Conservation (phyloP, 1,140 invertebrate species). For the Camponotus floridanus region DNA sequence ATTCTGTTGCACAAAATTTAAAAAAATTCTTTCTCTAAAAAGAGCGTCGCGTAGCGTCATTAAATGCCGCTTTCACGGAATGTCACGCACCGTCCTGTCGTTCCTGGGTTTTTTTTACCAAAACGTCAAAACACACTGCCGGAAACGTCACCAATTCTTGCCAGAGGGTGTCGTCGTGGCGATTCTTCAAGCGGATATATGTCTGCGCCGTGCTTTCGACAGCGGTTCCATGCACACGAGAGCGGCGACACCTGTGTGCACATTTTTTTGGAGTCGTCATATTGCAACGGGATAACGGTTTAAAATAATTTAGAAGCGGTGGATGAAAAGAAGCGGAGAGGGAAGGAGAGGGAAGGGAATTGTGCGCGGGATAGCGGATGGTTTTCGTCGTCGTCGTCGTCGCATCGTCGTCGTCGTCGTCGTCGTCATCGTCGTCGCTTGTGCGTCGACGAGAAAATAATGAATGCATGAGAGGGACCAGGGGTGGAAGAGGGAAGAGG, state of each 20-base stretch:
- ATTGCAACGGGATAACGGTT: constrained; percentile 69
- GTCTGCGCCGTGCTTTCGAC: constrained; percentile 67
- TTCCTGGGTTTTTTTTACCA: neutral
- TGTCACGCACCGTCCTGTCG: constrained; percentile 5
- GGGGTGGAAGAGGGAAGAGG: constrained; percentile 10
- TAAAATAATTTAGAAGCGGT: constrained; percentile 74
- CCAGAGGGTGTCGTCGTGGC: constrained; percentile 11
- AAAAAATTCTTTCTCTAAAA: neutral
- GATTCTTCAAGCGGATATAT: constrained; percentile 70
- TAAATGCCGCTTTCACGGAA: constrained; percentile 38
- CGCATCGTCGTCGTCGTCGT: constrained; percentile 20
- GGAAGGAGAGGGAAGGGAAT: neutral
- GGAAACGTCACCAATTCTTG: constrained; percentile 50
- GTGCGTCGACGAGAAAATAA: constrained; percentile 69
- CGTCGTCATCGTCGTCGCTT: constrained; percentile 32
- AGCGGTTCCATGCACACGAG: constrained; percentile 22
- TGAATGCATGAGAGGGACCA: constrained; percentile 61
- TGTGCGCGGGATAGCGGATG: constrained; percentile 15
- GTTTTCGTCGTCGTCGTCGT: constrained; percentile 50
- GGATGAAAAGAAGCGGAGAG: neutral
- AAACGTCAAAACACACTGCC: constrained; percentile 49
- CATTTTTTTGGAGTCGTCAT: constrained; percentile 65
- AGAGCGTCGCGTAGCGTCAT: constrained; percentile 11
- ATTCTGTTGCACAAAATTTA: no score
- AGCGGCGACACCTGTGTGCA: constrained; percentile 62